Evolutionary conservation across 2,888 invertebrate species (phyloP).

Genomic region (Disparrhopalites patrizii): DNA sequence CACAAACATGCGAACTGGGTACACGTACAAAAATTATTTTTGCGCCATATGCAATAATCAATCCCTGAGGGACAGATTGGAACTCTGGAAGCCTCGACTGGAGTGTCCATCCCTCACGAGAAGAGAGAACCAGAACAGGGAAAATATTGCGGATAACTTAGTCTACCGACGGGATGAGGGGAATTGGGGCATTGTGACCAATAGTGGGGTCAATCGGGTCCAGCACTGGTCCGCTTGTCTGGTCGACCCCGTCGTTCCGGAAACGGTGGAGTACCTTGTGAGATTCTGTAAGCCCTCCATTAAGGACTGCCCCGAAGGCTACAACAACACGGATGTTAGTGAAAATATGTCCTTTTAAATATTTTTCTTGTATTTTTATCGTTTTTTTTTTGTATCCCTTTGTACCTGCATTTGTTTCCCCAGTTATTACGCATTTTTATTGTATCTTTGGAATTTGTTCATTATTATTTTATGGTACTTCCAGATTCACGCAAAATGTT

Average conservation of each 20-base stretch:
- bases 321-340: slow-evolving; percentile 51
- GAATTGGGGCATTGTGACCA: slow-evolving; percentile 50
- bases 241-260: slow-evolving; percentile 52
- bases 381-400: neutral
- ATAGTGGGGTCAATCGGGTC: slow-evolving; percentile 39
- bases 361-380: neutral
- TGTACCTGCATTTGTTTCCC: neutral
- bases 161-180: slow-evolving; percentile 48
- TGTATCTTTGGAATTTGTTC: neutral
- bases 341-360: slow-evolving; percentile 5
- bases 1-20: slow-evolving; percentile 50
- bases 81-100: slow-evolving; percentile 52
- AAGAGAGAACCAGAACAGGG: slow-evolving; percentile 40
- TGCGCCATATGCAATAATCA: slow-evolving; percentile 49
- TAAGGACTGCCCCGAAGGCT: slow-evolving; percentile 51
- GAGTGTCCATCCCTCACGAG: slow-evolving; percentile 50
- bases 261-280: slow-evolving; percentile 50
- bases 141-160: slow-evolving; percentile 44
- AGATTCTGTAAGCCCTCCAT: slow-evolving; percentile 52
- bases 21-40: slow-evolving; percentile 50
- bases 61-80: slow-evolving; percentile 46
- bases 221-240: slow-evolving; percentile 51
- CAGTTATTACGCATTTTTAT: neutral
- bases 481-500: slow-evolving; percentile 50
- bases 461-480: neutral